phyloP scores from a whole-genome alignment of 2,797 vertebrate genomes.

The Gymnodraco acuticeps region DNA sequence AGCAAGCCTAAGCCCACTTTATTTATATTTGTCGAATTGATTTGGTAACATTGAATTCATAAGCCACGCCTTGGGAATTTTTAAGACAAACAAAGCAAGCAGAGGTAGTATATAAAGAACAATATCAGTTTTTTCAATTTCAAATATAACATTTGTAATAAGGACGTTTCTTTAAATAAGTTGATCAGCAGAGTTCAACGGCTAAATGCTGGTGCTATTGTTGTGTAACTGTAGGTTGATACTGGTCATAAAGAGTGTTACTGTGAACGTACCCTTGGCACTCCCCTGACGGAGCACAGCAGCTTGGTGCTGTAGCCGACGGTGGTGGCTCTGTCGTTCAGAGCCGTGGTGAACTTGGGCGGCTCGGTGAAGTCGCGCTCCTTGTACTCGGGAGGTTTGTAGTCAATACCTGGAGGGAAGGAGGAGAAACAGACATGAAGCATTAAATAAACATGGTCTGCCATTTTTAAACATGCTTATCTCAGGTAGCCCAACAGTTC shows the following conservation, averaged over 20 bases:
- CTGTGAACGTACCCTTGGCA: slow-evolving; percentile 86
- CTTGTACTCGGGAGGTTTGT: slow-evolving; percentile 86
- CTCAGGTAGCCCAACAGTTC: background rate
- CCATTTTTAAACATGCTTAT: background rate
- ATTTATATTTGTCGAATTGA: background rate
- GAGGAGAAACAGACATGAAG: slow-evolving; percentile 2
- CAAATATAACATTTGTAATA: no score
- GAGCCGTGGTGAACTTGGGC: slow-evolving; percentile 93
- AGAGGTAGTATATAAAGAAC: background rate
- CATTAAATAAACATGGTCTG: no score
- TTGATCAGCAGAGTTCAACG: no score
- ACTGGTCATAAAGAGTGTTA: background rate
- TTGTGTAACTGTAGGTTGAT: background rate
- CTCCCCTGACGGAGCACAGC: slow-evolving; percentile 92
- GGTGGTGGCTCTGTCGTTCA: slow-evolving; percentile 89
- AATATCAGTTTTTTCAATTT: background rate
- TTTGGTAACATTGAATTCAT: background rate
- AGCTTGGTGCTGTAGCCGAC: slow-evolving; percentile 95
- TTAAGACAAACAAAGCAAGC: background rate
- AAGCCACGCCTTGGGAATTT: background rate
- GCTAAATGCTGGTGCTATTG: no score
- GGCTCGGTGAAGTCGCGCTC: slow-evolving; percentile 90
- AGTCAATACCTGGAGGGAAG: slow-evolving; percentile 81
- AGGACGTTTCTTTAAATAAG: no score
- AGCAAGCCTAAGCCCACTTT: background rate